These are phyloP conservation scores for Antheraea assamensis DNA, from an alignment of 2,888 invertebrate species.

Conservation along the genomic window DNA sequence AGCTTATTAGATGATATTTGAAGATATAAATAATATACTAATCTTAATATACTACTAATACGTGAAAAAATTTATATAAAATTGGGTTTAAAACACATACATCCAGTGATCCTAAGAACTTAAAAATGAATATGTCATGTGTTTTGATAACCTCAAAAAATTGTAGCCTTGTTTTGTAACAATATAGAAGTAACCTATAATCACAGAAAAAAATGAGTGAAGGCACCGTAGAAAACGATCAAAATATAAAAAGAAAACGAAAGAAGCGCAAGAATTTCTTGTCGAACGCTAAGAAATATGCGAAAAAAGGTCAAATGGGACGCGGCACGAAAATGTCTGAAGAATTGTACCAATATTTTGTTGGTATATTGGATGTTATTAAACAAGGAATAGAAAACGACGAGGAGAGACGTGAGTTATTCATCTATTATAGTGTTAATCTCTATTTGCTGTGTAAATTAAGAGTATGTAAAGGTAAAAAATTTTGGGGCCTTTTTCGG, in stretches of 20 bases:
- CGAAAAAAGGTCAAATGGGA: slow-evolving; percentile 87
- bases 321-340: slow-evolving; percentile 86
- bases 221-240: slow-evolving; percentile 44
- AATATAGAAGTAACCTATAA: not conserved
- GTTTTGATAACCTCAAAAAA: slow-evolving; percentile 23
- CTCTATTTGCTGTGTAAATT: not conserved
- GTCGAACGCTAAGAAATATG: slow-evolving; percentile 89
- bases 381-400: slow-evolving; percentile 85
- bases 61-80: no score
- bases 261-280: slow-evolving; percentile 86
- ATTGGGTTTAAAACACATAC: no score
- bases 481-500: no score
- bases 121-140: not conserved
- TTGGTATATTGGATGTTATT: slow-evolving; percentile 87
- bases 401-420: slow-evolving; percentile 85
- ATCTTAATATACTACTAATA: no score
- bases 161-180: not conserved
- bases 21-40: no score
- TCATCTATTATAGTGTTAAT: slow-evolving; percentile 13
- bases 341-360: slow-evolving; percentile 89
- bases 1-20: no score
- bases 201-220: slow-evolving; percentile 53
- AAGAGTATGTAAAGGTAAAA: not conserved
- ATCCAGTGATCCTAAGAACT: no score
- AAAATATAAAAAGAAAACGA: slow-evolving; percentile 71